Conservation (phyloP, 2,113 vertebrate genomes). For the Pachycephala philippinensis region DNA sequence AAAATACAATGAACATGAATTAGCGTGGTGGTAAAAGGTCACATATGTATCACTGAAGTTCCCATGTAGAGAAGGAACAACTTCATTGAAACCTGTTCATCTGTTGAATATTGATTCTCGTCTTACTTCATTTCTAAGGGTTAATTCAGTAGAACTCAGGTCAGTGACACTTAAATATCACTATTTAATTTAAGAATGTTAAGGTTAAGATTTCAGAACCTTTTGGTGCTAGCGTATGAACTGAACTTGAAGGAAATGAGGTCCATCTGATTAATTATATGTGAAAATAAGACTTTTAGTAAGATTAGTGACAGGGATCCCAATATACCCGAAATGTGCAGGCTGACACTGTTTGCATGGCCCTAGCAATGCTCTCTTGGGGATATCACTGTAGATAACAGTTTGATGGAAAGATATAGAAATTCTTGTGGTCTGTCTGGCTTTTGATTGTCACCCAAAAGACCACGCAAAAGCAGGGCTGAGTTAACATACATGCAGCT, state of each 20-base stretch:
- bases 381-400: neutral
- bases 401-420: neutral
- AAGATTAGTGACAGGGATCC: neutral
- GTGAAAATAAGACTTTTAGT: neutral
- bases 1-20: neutral
- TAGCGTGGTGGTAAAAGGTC: neutral
- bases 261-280: neutral
- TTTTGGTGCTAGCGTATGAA: neutral
- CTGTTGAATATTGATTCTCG: neutral
- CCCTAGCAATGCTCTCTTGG: fast-evolving
- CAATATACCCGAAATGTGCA: neutral
- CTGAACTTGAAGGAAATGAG: neutral
- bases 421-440: neutral
- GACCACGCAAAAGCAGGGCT: neutral
- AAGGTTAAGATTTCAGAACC: neutral
- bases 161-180: neutral
- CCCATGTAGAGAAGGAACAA: neutral
- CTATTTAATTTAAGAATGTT: neutral
- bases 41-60: neutral
- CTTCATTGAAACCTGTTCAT: neutral
- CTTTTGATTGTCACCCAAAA: neutral
- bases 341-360: neutral
- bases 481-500: neutral
- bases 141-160: neutral
- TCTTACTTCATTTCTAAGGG: neutral